Evolutionary conservation across 2,113 vertebrate species (phyloP), one percentile per base, ranked within the genome.

Genomic region (Tupaia tana): DNA sequence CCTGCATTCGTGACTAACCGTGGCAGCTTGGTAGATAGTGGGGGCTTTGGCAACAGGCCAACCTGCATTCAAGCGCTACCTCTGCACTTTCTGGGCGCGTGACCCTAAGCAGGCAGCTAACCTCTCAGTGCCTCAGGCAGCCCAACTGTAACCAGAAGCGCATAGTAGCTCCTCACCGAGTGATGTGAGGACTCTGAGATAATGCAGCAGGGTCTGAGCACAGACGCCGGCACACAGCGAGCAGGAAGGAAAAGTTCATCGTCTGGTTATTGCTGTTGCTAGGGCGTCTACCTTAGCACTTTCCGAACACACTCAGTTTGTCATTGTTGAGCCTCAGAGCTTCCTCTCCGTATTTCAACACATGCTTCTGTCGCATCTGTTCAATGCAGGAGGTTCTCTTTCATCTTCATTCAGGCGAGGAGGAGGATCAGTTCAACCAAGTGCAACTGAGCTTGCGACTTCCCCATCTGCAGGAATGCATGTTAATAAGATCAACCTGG

Each of bases 391-490:
- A 0, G 15, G 22, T 75, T 89, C 89, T 93, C 78, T 90, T 92
- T 93, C 18, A 84, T 96, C 85, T 95, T 82, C 92, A 94, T 86
- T 92, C 93, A 80, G 74, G 93, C 69, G 9, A 82, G 59, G 56
- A 90, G 43, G 71, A 93, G 4, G 81, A 73, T 61, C 71, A 81
- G 83, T 54, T 78, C 67, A 82, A 43, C 77, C 94, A 95, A 89
- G 86, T 58, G 88, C 52, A 64, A 15, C 90, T 74, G 15, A 25
- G 77, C 54, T 70, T 18, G 61, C 67, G 29, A 89, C 85, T 34
- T 75, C n/a, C 90, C 87, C 69, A 87, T 73, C 20, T 56, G 61
- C 16, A 22, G 87, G 58, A 77, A 14, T 64, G 70, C 69, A 9
- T 66, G 59, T 58, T 82, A 78, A 78, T 20, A 82, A 12, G 59